These are phyloP conservation scores for Epinephelus lanceolatus DNA, from an alignment of 2,113 vertebrate species.

Conservation along the genomic window DNA sequence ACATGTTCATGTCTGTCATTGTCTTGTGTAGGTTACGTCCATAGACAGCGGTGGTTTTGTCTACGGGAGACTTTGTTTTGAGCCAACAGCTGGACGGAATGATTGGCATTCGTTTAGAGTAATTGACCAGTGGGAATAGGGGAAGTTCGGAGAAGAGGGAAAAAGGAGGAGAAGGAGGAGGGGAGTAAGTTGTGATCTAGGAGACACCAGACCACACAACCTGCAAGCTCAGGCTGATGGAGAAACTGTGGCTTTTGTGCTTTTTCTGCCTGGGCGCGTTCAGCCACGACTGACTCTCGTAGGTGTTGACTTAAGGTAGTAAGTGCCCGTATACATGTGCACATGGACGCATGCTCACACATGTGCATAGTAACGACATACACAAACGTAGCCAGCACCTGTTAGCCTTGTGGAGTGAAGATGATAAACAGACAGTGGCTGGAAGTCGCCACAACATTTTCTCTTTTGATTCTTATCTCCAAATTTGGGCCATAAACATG, in stretches of 20 bases:
- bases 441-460: slow-evolving; percentile 9
- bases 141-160: slow-evolving; percentile 47
- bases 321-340: slow-evolving; percentile 46
- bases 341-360: slow-evolving; percentile 21
- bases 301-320: slow-evolving; percentile 79
- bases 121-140: slow-evolving; percentile 81
- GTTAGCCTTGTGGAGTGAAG: slow-evolving; percentile 28
- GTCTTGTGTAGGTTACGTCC: slow-evolving; percentile 58
- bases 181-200: slow-evolving; percentile 51
- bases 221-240: slow-evolving; percentile 78
- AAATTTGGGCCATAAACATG: neutral
- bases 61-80: slow-evolving; percentile 81
- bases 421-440: slow-evolving; percentile 37
- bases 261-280: slow-evolving; percentile 67
- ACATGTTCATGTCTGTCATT: slow-evolving; percentile 75
- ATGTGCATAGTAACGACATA: slow-evolving; percentile 18
- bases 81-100: slow-evolving; percentile 84
- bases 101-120: slow-evolving; percentile 84
- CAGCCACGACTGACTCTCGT: slow-evolving; percentile 59
- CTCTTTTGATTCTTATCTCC: slow-evolving; percentile 9
- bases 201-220: slow-evolving; percentile 82
- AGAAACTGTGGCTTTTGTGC: slow-evolving; percentile 73
- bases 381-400: slow-evolving; percentile 41
- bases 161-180: neutral
- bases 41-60: slow-evolving; percentile 75